Evolutionary conservation across 2,113 vertebrate genomes (phyloP), one percentile per base, ranked within the genome.

Genomic region (Alouatta palliata): DNA sequence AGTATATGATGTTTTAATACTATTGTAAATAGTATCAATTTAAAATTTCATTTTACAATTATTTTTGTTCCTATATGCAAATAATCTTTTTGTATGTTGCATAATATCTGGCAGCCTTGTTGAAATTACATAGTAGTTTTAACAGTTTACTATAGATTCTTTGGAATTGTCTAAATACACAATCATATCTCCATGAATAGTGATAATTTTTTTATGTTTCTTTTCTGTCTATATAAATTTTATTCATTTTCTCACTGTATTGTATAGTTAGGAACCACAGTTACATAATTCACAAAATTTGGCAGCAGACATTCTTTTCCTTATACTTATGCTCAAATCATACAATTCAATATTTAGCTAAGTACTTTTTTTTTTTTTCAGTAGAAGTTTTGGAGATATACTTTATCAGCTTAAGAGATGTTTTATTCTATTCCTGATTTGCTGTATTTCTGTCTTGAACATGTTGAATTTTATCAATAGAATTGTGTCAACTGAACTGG

Each of bases 341-440:
- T 68, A 68, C 66, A 68, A n/a, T 49, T 89, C 32, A 45, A 19
- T 94, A 76, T 92, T 52, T 91, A 76, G 68, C 61, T 81, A 71
- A 71, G 37, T 56, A 19, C 30, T 27, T 14, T 17, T 19, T 52
- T 52, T 52, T 52, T 37, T 64, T 64, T 12, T 58, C 8, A 61
- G 27, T 21, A 79, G 16, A 14, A 61, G 1, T 77, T 97, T 87
- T 66, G 12, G 19, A 75, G 11, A 66, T 89, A 54, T 9, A 40
- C 70, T 70, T 79, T 54, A 37, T 70, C 25, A 75, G 13, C 23
- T 70, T 93, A 45, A 80, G 19, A 80, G 4, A 80, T 52, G 68
- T 58, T 91, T 30, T 21, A 11, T 90, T 92, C 20, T 54, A 58
- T 92, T 95, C 27, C 17, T 79, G 35, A 75, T 89, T 91, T 94